A percentile compares a stretch with the other conserved stretches of the same genome.
Conservation (phyloP, 2,888 invertebrate species). For the Gymnoscelis rufifasciata region DNA sequence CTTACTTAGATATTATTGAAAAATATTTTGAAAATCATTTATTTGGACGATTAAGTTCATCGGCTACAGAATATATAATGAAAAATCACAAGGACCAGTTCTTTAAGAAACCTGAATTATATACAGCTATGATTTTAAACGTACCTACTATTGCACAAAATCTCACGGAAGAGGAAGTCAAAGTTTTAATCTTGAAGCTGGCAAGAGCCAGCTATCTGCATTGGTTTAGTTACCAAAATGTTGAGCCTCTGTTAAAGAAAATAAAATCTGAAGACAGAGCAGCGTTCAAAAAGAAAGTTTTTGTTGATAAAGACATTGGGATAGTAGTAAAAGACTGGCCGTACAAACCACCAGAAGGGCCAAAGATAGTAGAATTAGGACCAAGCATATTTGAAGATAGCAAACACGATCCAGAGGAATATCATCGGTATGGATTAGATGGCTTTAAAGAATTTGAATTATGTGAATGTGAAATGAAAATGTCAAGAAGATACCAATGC, state of each 20-base stretch:
- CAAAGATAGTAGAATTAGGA: constrained; percentile 6
- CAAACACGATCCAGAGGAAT: constrained; percentile 13
- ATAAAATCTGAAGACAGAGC: constrained; percentile 29
- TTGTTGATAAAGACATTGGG: constrained; percentile 34
- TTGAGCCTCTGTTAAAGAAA: constrained; percentile 34
- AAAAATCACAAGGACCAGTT: constrained; percentile 28
- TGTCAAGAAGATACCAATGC: background rate
- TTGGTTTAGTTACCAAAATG: constrained; percentile 31
- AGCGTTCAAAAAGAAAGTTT: constrained; percentile 34
- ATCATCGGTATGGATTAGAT: constrained; percentile 1
- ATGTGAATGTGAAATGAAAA: no score
- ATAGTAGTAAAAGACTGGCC: constrained; percentile 33
- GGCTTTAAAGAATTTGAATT: constrained; percentile 5
- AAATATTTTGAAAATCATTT: constrained; percentile 25
- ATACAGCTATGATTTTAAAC: constrained; percentile 30
- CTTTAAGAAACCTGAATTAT: constrained; percentile 33
- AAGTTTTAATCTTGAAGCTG: constrained; percentile 29
- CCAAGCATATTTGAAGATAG: constrained; percentile 28
- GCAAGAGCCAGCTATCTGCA: constrained; percentile 29
- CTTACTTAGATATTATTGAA: constrained; percentile 32
- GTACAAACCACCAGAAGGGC: constrained; percentile 31
- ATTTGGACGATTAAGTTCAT: constrained; percentile 18
- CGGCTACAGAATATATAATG: constrained; percentile 31
- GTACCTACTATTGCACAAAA: constrained; percentile 26
- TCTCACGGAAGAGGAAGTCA: constrained; percentile 29